Conservation (phyloP, 2,797 vertebrate species). For the Micrastur ruficollis region DNA sequence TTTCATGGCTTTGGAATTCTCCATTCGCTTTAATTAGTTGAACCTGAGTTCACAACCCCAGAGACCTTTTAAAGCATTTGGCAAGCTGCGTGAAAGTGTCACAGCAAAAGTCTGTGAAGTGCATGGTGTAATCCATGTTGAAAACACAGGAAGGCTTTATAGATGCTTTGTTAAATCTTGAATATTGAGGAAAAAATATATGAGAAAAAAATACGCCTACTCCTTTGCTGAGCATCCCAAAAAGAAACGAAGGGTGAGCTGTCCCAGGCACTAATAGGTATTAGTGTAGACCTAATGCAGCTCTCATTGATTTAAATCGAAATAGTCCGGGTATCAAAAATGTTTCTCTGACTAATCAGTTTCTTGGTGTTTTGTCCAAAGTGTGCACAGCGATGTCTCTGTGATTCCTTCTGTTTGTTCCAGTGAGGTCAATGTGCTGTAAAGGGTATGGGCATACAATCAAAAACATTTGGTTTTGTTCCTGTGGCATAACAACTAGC, state of each 20-base stretch:
- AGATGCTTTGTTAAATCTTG: neutral
- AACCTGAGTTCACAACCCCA: slow-evolving; percentile 17
- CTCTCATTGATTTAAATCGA: neutral
- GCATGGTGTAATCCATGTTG: neutral
- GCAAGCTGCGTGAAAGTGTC: neutral
- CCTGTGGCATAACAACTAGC: too few species aligned
- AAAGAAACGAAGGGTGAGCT: neutral
- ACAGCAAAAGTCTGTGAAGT: neutral
- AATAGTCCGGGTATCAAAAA: neutral
- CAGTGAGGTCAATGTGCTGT: neutral
- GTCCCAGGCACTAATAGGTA: neutral
- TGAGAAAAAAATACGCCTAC: neutral
- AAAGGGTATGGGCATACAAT: neutral
- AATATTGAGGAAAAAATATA: fast-evolving
- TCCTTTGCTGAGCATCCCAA: neutral
- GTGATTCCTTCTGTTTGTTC: neutral
- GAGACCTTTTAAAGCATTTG: slow-evolving; percentile 19
- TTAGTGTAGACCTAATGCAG: neutral
- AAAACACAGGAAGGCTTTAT: neutral
- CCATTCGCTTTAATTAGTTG: slow-evolving; percentile 37
- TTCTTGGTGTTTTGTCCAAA: neutral
- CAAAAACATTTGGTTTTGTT: neutral
- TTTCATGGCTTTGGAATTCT: slow-evolving; percentile 29
- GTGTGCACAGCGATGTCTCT: neutral
- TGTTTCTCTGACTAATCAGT: neutral